Percentiles rank a stretch among this genome's conserved stretches.
phyloP scores from a whole-genome alignment of 2,888 invertebrate species.

The Drosophila meridiana region DNA sequence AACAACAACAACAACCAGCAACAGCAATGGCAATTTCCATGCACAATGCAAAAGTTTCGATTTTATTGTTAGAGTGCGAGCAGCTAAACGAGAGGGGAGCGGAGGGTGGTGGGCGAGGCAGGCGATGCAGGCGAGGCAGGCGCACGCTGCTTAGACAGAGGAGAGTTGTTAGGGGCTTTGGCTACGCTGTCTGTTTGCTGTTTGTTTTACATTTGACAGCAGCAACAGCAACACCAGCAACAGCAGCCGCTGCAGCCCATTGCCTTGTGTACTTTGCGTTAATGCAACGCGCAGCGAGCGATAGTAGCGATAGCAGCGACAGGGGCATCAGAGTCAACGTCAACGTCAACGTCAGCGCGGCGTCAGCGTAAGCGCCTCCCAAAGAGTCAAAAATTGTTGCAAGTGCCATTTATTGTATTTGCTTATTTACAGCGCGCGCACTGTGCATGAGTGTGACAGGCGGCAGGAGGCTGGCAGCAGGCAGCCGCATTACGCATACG shows the following conservation, averaged over 20 bases:
- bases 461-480: conserved; percentile 30
- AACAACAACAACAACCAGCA: conserved; percentile 30
- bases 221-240: conserved; percentile 3
- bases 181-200: conserved; percentile 50
- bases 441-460: conserved; percentile 40
- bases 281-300: conserved; percentile 50
- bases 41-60: conserved; percentile 77
- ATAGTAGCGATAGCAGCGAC: conserved; percentile 31
- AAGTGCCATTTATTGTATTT: conserved; percentile 73
- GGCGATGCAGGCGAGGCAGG: not conserved
- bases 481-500: conserved; percentile 30
- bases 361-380: conserved; percentile 21
- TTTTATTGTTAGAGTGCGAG: conserved; percentile 69
- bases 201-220: conserved; percentile 67
- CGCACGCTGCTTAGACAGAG: not conserved
- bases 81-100: conserved; percentile 20
- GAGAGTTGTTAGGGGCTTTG: conserved; percentile 4
- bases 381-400: conserved; percentile 75
- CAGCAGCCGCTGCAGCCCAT: conserved; percentile 2
- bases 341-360: conserved; percentile 50
- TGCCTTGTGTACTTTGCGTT: conserved; percentile 58
- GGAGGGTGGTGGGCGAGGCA: no score
- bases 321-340: conserved; percentile 16
- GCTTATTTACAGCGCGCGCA: conserved; percentile 20
- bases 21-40: conserved; percentile 68